Evolutionary conservation across 2,797 vertebrate species (phyloP), one percentile per base, ranked within the genome.

Genomic region (Leptodactylus fallax): DNA sequence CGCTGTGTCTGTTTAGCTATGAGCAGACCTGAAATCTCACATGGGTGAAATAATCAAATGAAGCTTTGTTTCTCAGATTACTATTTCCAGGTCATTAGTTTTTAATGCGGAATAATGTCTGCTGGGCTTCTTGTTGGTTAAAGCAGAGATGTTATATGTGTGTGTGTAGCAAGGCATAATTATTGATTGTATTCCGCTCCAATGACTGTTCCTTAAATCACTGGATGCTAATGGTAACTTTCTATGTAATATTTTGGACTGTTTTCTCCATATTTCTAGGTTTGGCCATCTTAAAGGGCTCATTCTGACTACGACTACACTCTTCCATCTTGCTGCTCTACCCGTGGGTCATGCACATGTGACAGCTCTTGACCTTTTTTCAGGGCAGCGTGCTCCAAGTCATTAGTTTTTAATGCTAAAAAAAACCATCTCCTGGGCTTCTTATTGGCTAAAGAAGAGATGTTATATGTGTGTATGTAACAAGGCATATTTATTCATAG

Each of bases 11-110:
- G 81, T 21, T 60, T 55, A 55, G 58, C 72, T 77, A 67, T 9
- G 45, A 79, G 65, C 58, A 47, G 21, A 83, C 81, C 65, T 79
- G 61, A n/a, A 25, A 79, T 19, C 16, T 83, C 58, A 77, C 69
- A 60, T 76, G 67, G 85, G 51, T 65, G 36, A 82, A 82, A 72
- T 56, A 87, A 87, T 81, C 79, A 65, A 82, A 76, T 49, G 81
- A 63, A 63, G 78, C 79, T 82, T 55, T 87, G 81, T 87, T 79
- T 55, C 81, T 83, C 77, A 87, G 81, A 87, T 87, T 79, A 72
- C 86, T 76, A 83, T 87, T 87, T 87, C 79, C 80, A 77, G 86
- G 80, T 87, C 86, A 87, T 87, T 87, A 83, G 80, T 67, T 87
- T 87, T 87, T 87, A 87, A 78, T 83, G 80, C 65, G 80, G 60